Base-by-base conservation (phyloP, 2,888 invertebrate genomes). In the Sinodicranocentrus sp. region DNA sequence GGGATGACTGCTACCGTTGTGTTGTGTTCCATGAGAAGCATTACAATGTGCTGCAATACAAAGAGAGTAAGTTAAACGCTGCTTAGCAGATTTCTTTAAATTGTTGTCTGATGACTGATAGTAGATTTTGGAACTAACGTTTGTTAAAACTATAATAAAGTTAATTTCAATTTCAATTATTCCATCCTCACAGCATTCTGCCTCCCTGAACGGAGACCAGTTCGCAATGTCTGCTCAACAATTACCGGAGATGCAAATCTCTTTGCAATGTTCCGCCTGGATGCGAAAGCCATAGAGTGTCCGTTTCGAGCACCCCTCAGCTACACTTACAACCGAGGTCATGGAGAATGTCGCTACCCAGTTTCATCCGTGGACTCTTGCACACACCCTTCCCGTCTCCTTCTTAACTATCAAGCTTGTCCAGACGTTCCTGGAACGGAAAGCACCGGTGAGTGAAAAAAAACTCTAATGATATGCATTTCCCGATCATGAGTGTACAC, bases 1-100 rank as follows among this genome's bases (percentile, higher is more conserved):
- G 95, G 92, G 95, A 95, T 28, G 93, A 93, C 90, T 98, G 97
- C 92, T 97, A 96, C 92, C 95, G 96, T 89, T 98, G 97, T 92
- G 95, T 98, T 90, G 97, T 97, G 91, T 97, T 98, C 92, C 97
- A 97, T 91, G 96, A 97, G 91, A 97, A 97, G 91, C 97, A 98
- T 92, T 93, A 94, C 90, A 98, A 98, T 92, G 96, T 98, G 89
- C 93, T 98, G 87, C 97, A 97, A 91, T 98, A 97, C 93, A 98
- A 98, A 94, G 97, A 97, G 93, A 97, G 98, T 98, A 92, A 97
- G 97, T 85, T 10, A n/a, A 0, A 23, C 33, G 33, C 33, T 10
- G 33, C 10, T 33, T 33, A 3, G 33, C n/a, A n/a, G n/a, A n/a
- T 33, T 33, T 3, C 33, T 33, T 33, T 33, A 33, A 33, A 33